Base-by-base conservation (phyloP, 2,797 vertebrate genomes). In the Clarias pachynema region DNA sequence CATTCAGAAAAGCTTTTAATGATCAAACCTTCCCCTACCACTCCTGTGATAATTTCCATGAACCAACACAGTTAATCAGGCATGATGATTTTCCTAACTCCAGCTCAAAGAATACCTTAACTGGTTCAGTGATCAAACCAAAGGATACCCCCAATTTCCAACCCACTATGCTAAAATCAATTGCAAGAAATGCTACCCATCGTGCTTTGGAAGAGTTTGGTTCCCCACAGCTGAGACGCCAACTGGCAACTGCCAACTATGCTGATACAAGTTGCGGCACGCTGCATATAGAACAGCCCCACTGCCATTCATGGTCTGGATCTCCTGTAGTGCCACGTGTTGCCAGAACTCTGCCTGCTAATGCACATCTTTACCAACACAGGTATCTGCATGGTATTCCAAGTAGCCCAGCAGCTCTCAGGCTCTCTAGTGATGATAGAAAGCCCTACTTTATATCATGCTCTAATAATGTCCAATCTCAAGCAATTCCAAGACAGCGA, bases 171-270 rank as follows among this genome's bases (percentile, higher is more conserved):
- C 8, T 90, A 85, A 92, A 93, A 5, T 81, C 91, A 2, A 85
- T 93, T 24, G 92, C 93, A 74, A 90, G 88, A 86, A 92, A 93
- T 59, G 91, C 94, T 78, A 93, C 93, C 53, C 69, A 81, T 75
- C 89, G 90, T 79, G 93, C 94, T 10, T 83, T 94, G 82, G 91
- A 94, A 59, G 94, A 95, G 62, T 95, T 94, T 79, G 94, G 93
- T 68, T 94, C 95, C 0, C 93, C 94, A 22, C 90, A 93, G 57
- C 83, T 94, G 1, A 89, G 85, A n/a, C 90, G 83, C 5, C 88
- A 86, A 68, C 87, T 92, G 73, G 86, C 74, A 16, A 85, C 75
- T 29, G n/a, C 37, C 63, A 86, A 87, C 9, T 53, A 44, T 20
- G 56, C 86, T 66, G 89, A 92, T 26, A 86, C 69, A 86, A 80